These are phyloP conservation scores for Steinernema carpocapsae DNA, from an alignment of 2,888 invertebrate genomes.

Conservation along the genomic window DNA sequence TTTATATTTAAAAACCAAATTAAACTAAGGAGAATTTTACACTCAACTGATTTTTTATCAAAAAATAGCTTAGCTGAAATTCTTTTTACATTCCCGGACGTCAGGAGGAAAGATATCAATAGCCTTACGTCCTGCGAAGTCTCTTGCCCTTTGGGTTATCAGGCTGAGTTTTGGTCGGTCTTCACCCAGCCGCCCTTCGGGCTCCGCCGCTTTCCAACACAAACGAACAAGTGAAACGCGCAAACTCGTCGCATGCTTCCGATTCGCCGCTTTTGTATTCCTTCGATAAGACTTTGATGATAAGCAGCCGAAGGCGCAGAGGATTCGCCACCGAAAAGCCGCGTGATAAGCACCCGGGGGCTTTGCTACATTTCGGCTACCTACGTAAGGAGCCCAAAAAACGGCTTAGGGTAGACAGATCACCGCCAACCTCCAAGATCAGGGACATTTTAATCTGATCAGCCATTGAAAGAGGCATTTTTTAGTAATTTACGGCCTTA, in stretches of 20 bases:
- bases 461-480: too few relatives aligned
- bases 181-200: neutral
- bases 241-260: neutral
- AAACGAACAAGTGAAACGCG: neutral
- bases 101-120: neutral
- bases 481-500: too few relatives aligned
- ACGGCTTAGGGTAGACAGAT: slow-evolving; percentile 21
- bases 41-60: too few relatives aligned
- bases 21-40: too few relatives aligned
- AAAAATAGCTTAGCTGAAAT: too few relatives aligned
- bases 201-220: neutral
- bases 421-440: slow-evolving; percentile 3
- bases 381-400: slow-evolving; percentile 25
- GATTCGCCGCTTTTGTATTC: slow-evolving; percentile 24
- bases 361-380: slow-evolving; percentile 30
- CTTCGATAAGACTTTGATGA: slow-evolving; percentile 9
- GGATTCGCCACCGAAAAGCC: slow-evolving; percentile 16
- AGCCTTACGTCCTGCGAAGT: neutral
- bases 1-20: too few relatives aligned
- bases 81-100: neutral
- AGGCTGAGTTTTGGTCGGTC: neutral
- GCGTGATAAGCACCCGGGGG: slow-evolving; percentile 4
- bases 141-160: too few relatives aligned
- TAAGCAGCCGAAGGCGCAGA: slow-evolving; percentile 9
- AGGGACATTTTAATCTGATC: neutral